Percentiles rank a stretch among this genome's conserved stretches.
These are phyloP conservation scores for Parapsyche elsis DNA, from an alignment of 1,140 invertebrate genomes.

Conservation along the genomic window DNA sequence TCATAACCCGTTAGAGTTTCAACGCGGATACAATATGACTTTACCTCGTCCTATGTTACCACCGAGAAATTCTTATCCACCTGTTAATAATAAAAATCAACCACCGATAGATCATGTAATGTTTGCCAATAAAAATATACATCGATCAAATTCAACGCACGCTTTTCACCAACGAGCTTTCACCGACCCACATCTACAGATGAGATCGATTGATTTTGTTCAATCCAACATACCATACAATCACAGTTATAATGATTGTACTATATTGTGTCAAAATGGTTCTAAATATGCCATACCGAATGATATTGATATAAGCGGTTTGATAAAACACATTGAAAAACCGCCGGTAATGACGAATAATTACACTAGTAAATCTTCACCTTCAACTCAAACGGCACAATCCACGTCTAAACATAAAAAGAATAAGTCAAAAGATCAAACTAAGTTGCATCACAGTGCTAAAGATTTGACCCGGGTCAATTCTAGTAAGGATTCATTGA, in stretches of 20 bases:
- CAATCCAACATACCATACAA: conserved; percentile 37
- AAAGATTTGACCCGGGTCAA: conserved; percentile 65
- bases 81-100: conserved; percentile 67
- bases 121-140: conserved; percentile 66
- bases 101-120: conserved; percentile 64
- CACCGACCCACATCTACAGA: conserved; percentile 29
- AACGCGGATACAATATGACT: conserved; percentile 68
- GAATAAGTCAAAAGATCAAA: conserved; percentile 63
- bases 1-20: conserved; percentile 68
- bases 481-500: conserved; percentile 66
- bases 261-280: conserved; percentile 43
- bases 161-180: conserved; percentile 64
- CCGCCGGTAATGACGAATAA: conserved; percentile 43
- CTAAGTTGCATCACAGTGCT: conserved; percentile 61
- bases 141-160: conserved; percentile 68
- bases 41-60: conserved; percentile 69
- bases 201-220: conserved; percentile 8
- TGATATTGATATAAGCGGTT: conserved; percentile 36
- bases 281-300: conserved; percentile 36
- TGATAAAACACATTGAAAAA: conserved; percentile 46
- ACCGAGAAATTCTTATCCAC: conserved; percentile 71
- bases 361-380: conserved; percentile 61
- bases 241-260: conserved; percentile 53
- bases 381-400: conserved; percentile 63
- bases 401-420: conserved; percentile 58